Conservation (phyloP, 2,888 invertebrate species). For the Cybosia mesomella region DNA sequence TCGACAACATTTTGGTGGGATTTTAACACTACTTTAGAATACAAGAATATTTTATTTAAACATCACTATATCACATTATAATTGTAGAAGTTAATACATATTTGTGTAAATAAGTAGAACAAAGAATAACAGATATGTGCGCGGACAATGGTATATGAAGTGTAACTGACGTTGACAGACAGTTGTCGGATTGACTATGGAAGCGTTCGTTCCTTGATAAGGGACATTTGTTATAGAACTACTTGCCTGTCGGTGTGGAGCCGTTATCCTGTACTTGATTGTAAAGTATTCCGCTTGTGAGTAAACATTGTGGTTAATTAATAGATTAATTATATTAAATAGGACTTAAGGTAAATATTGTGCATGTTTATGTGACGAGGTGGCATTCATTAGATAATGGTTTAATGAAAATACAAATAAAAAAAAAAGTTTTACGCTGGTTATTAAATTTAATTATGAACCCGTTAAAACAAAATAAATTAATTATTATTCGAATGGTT, state of each 20-base stretch:
- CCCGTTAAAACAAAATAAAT: no score
- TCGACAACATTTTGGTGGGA: conserved; percentile 70
- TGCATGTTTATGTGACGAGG: neutral
- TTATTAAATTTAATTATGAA: neutral
- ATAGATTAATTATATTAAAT: conserved; percentile 2
- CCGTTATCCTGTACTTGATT: conserved; percentile 40
- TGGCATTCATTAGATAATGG: neutral
- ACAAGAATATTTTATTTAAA: conserved; percentile 24
- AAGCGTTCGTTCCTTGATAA: conserved; percentile 24
- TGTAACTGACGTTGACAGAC: conserved; percentile 23
- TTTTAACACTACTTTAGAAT: conserved; percentile 42
- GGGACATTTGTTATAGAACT: conserved; percentile 17
- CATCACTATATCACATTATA: conserved; percentile 33
- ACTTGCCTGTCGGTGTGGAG: conserved; percentile 14
- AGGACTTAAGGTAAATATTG: conserved; percentile 18
- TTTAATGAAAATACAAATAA: neutral
- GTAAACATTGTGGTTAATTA: conserved; percentile 30
- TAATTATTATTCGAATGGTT: no score
- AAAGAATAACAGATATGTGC: conserved; percentile 16
- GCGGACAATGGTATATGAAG: conserved; percentile 22
- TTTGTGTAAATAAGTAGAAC: conserved; percentile 15
- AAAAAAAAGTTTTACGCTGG: neutral
- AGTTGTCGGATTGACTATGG: conserved; percentile 12
- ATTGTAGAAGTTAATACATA: conserved; percentile 12
- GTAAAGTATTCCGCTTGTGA: conserved; percentile 22